Evolutionary conservation across 2,113 vertebrate genomes (phyloP), one percentile per base, ranked within the genome.

Genomic region (Felis chaus): DNA sequence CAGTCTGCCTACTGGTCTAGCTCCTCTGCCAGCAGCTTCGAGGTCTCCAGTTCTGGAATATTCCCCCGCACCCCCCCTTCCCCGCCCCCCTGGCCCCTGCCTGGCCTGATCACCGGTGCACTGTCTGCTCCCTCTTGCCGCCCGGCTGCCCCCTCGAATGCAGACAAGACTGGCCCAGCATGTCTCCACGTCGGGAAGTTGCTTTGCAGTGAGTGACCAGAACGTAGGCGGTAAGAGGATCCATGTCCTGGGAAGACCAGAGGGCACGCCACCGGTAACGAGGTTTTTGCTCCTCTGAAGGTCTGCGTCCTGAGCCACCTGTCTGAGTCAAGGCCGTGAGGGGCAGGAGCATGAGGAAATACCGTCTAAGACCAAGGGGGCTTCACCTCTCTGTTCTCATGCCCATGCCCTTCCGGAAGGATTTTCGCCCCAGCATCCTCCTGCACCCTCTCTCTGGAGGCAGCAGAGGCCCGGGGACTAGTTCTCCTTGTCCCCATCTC

Each of bases 331-430:
- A 3, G 19, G 21, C 1, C 2, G 27, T 8, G 33, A 69, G 36
- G 50, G 63, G 7, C 31, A 33, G 23, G 36, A 69, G 5, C 48
- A 14, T 15, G 25, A n/a, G 36, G 48, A 25, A 45, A 13, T 4
- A 4, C 4, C 18, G 15, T 0, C 25, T 76, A 33, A 7, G 41
- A 16, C 48, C 36, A 7, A 6, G 73, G 13, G 57, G 13, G 36
- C 61, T 48, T 78, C 82, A 39, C 27, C 61, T 36, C 55, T 76
- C 71, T 19, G 69, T 25, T 66, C 45, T 93, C 19, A 0, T 9
- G 66, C 5, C 7, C 13, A 55, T 13, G 4, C 39, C 87, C 48
- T 68, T 23, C 39, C 4, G 0, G 3, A 50, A 73, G 71, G 55
- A 1, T 0, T 0, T 21, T 41, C 7, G 13, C 27, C 57, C 57